These are phyloP conservation scores for Xyrichtys novacula DNA, from an alignment of 2,797 vertebrate genomes.

Conservation along the genomic window DNA sequence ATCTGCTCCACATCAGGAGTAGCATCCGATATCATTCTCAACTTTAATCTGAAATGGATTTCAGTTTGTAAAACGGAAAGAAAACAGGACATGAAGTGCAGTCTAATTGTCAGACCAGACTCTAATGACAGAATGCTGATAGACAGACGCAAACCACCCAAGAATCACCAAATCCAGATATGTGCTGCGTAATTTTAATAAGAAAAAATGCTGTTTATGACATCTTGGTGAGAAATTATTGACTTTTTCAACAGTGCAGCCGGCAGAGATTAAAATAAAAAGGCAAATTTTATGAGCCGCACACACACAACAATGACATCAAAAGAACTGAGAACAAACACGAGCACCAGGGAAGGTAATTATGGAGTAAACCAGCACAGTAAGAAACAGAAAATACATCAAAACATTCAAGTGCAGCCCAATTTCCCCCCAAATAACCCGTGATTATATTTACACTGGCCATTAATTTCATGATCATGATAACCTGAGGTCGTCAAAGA, in stretches of 20 bases:
- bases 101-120: conserved; percentile 9
- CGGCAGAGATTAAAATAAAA: conserved; percentile 38
- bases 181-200: background rate
- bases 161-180: conserved; percentile 7
- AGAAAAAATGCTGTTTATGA: background rate
- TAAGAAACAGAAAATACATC: conserved; percentile 16
- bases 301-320: conserved; percentile 11
- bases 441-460: conserved; percentile 8
- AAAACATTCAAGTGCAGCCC: background rate
- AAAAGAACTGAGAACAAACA: conserved; percentile 34
- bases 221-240: conserved; percentile 1
- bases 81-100: conserved; percentile 11
- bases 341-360: conserved; percentile 31
- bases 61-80: no score
- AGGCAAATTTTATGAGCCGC: conserved; percentile 15
- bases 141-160: background rate
- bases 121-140: background rate
- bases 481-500: conserved; percentile 6
- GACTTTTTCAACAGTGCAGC: background rate
- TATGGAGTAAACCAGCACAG: conserved; percentile 34
- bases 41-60: background rate
- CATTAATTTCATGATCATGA: conserved; percentile 28
- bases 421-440: conserved; percentile 23
- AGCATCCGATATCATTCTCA: conserved; percentile 23
- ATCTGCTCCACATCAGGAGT: conserved; percentile 34